A percentile compares a stretch with the other conserved stretches of the same genome.
These are phyloP conservation scores for Hozukius guyotensis DNA, from an alignment of 2,797 vertebrate genomes.

Conservation along the genomic window DNA sequence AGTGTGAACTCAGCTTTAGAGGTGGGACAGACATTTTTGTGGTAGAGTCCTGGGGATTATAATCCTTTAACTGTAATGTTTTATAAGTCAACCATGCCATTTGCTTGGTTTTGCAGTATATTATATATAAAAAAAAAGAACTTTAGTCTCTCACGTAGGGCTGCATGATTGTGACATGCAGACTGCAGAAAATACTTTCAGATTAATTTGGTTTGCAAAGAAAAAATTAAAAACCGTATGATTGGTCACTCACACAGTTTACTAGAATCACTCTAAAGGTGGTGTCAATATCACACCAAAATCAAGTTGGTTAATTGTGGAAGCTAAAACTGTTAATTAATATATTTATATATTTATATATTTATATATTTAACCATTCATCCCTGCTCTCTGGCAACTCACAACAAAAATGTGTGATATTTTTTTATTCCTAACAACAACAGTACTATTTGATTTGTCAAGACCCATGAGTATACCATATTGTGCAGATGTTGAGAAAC, in stretches of 20 bases:
- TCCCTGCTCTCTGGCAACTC: background rate
- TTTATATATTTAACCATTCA: background rate
- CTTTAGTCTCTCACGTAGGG: background rate
- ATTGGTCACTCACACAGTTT: too few species aligned
- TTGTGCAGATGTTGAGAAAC: slow-evolving; percentile 15
- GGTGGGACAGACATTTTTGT: background rate
- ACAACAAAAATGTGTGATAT: slow-evolving; percentile 13
- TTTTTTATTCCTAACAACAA: background rate
- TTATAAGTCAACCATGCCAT: background rate
- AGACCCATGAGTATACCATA: background rate
- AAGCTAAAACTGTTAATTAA: background rate
- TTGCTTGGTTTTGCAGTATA: background rate
- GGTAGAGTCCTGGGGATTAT: background rate
- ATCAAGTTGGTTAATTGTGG: background rate
- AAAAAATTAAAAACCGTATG: background rate
- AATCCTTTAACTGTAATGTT: background rate
- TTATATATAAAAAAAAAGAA: background rate
- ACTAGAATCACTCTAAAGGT: background rate
- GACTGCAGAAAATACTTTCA: background rate
- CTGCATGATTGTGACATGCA: background rate
- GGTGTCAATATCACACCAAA: background rate
- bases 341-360: background rate
- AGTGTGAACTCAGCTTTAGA: too few species aligned
- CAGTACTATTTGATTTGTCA: background rate
- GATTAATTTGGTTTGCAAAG: background rate